These are phyloP conservation scores for Neosilurus hyrtlii DNA, from an alignment of 2,797 vertebrate genomes.

Conservation along the genomic window DNA sequence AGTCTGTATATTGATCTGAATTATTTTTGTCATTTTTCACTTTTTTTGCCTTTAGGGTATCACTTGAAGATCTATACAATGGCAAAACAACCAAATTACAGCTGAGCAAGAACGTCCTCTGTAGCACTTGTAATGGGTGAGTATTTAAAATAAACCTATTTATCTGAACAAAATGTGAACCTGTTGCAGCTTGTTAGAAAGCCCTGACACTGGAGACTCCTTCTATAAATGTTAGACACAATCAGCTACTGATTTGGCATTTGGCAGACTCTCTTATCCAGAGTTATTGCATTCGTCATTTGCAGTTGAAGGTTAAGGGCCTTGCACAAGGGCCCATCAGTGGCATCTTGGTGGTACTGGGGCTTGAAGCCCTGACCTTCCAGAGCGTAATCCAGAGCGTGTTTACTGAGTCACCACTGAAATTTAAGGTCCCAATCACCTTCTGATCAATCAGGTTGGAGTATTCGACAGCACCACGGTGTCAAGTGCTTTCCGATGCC, in stretches of 20 bases:
- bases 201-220: not conserved
- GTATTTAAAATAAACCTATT: conserved; percentile 55
- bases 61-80: conserved; percentile 97
- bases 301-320: too few relatives aligned
- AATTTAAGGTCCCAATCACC: too few relatives aligned
- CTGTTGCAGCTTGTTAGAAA: not conserved
- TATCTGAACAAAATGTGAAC: not conserved
- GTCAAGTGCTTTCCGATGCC: not conserved
- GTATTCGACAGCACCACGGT: not conserved
- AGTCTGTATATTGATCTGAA: not conserved
- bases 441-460: not conserved
- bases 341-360: too few relatives aligned
- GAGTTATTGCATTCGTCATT: too few relatives aligned
- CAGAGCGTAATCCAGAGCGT: not conserved
- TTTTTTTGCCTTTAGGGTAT: conserved; percentile 74
- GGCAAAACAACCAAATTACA: conserved; percentile 99
- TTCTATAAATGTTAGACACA: not conserved
- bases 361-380: too few relatives aligned
- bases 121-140: conserved; percentile 94
- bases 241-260: too few relatives aligned
- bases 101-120: conserved; percentile 98
- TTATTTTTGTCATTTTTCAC: not conserved
- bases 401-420: too few relatives aligned
- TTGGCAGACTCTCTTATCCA: too few relatives aligned
- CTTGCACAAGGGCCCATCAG: too few relatives aligned